phyloP scores from a whole-genome alignment of 1,140 invertebrate species.

The Riptortus pedestris region DNA sequence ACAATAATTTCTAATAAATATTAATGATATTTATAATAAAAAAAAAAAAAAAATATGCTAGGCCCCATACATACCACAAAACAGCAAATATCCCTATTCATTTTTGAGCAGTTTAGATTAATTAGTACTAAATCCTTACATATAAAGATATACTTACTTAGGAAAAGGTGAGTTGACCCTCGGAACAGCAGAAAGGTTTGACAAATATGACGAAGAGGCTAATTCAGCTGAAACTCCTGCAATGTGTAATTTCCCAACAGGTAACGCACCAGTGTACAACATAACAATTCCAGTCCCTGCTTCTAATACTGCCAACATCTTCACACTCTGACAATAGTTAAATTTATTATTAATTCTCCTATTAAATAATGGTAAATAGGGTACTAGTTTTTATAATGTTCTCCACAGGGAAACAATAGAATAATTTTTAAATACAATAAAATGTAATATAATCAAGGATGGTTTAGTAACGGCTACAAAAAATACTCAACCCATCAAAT shows the following conservation, averaged over 20 bases:
- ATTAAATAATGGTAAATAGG: too few species aligned
- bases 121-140: too few species aligned
- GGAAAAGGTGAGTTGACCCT: slow-evolving; percentile 46
- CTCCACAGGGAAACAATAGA: slow-evolving; percentile 28
- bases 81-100: too few species aligned
- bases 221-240: slow-evolving; percentile 54
- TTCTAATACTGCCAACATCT: slow-evolving; percentile 75
- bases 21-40: too few species aligned
- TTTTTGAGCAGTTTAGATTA: too few species aligned
- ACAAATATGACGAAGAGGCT: slow-evolving; percentile 47
- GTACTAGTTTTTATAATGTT: too few species aligned
- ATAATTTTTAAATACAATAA: not conserved
- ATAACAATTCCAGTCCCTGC: slow-evolving; percentile 56
- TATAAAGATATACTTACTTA: slow-evolving; percentile 38
- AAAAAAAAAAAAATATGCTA: too few species aligned
- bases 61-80: too few species aligned
- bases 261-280: slow-evolving; percentile 69
- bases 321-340: slow-evolving; percentile 50
- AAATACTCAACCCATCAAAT: too few species aligned
- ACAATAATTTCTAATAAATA: too few species aligned
- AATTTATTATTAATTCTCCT: not conserved
- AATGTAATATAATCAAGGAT: slow-evolving; percentile 21
- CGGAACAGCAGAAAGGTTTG: slow-evolving; percentile 40
- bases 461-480: too few species aligned
- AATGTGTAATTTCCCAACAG: slow-evolving; percentile 76